These are phyloP conservation scores for Mermis nigrescens DNA, from an alignment of 2,888 invertebrate species.

Conservation along the genomic window DNA sequence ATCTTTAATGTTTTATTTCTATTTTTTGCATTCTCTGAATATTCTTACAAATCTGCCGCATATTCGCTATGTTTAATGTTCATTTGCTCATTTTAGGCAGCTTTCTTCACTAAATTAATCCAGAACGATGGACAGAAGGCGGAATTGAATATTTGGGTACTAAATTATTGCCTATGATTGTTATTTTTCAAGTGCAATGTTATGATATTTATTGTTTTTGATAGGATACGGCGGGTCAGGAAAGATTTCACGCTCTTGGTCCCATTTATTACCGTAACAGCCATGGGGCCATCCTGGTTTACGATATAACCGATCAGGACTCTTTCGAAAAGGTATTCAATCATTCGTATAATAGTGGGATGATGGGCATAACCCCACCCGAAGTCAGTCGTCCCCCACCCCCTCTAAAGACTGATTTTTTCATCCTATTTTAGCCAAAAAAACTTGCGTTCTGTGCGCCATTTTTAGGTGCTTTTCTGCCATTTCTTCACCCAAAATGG, in stretches of 20 bases:
- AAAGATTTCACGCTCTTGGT: slow-evolving; percentile 83
- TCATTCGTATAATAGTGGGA: too few relatives aligned
- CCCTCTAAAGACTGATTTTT: too few relatives aligned
- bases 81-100: slow-evolving; percentile 48
- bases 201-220: slow-evolving; percentile 3
- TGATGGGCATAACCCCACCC: too few relatives aligned
- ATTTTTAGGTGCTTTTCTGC: too few relatives aligned
- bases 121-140: slow-evolving; percentile 69
- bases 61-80: too few relatives aligned
- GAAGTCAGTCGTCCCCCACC: too few relatives aligned
- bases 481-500: too few relatives aligned
- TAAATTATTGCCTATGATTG: not conserved
- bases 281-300: slow-evolving; percentile 87
- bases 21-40: too few relatives aligned
- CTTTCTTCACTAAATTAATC: slow-evolving; percentile 79
- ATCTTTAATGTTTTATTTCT: too few relatives aligned
- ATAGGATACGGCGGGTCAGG: slow-evolving; percentile 85
- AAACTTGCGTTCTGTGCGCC: too few relatives aligned
- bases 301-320: slow-evolving; percentile 89
- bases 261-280: slow-evolving; percentile 94
- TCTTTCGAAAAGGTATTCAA: slow-evolving; percentile 85
- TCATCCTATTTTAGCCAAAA: too few relatives aligned
- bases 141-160: slow-evolving; percentile 72
- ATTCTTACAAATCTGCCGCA: too few relatives aligned
- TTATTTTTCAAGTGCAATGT: not conserved